Conservation (phyloP, 2,888 invertebrate genomes). For the Eupeodes latifasciatus region DNA sequence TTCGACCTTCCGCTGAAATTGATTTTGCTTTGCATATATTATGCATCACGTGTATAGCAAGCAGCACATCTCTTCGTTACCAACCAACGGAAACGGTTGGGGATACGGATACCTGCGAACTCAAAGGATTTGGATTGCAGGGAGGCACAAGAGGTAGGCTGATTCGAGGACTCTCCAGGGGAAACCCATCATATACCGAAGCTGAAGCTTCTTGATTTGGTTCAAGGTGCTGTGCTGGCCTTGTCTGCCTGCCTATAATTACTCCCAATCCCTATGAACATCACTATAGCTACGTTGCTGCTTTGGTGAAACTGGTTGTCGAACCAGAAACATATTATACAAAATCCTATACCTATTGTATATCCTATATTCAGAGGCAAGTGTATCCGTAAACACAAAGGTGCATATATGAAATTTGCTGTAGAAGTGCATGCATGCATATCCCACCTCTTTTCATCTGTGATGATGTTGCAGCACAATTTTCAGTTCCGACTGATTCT, state of each 20-base stretch:
- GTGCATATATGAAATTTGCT: neutral
- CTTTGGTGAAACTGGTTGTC: constrained; percentile 32
- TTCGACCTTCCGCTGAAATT: constrained; percentile 65
- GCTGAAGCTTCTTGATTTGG: constrained; percentile 61
- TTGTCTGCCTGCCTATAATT: constrained; percentile 66
- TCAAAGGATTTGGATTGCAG: neutral
- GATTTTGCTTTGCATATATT: constrained; percentile 69
- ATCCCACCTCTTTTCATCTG: constrained; percentile 24
- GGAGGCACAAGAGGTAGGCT: neutral
- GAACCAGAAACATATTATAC: constrained; percentile 29
- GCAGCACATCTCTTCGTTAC: neutral
- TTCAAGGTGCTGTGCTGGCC: constrained; percentile 72
- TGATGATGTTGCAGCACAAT: constrained; percentile 31
- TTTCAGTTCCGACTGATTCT: neutral
- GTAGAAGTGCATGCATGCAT: constrained; percentile 48
- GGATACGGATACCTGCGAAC: constrained; percentile 21
- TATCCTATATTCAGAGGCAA: too few relatives aligned
- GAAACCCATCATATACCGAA: neutral
- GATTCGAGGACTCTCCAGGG: neutral
- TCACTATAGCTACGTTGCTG: constrained; percentile 2
- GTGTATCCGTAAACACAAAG: neutral
- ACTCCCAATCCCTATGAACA: constrained; percentile 52
- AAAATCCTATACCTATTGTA: neutral
- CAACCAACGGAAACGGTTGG: neutral
- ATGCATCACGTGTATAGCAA: constrained; percentile 11